These are phyloP conservation scores for Lophura nycthemera DNA, from an alignment of 2,113 vertebrate species.

Conservation along the genomic window DNA sequence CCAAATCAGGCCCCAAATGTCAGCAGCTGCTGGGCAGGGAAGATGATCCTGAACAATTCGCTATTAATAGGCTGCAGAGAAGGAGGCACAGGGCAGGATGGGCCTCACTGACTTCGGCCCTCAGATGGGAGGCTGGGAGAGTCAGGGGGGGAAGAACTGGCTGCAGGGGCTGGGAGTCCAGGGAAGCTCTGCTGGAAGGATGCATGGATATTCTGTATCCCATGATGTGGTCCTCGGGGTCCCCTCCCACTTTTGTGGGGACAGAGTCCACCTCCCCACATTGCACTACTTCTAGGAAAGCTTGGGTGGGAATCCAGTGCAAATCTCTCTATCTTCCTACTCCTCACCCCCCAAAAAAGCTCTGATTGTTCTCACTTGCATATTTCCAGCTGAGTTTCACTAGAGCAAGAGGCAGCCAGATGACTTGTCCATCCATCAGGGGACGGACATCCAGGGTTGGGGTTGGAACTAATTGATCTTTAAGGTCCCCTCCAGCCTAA, in stretches of 20 bases:
- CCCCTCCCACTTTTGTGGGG: not conserved
- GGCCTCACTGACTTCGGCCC: not conserved
- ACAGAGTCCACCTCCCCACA: not conserved
- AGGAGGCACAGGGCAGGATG: not conserved
- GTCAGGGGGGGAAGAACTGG: not conserved
- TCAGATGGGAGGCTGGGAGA: not conserved
- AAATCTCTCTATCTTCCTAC: not conserved
- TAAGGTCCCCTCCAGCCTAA: too few relatives aligned
- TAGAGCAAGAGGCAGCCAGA: constrained; percentile 15
- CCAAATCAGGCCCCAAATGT: constrained; percentile 54
- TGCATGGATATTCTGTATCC: not conserved
- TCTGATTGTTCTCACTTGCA: not conserved
- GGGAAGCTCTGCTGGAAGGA: not conserved
- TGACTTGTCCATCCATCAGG: constrained; percentile 11
- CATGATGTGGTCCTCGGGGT: not conserved
- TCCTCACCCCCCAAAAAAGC: not conserved
- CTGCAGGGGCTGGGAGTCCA: not conserved
- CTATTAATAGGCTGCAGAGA: constrained; percentile 60
- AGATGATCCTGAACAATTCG: constrained; percentile 53
- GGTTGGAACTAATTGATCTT: not conserved
- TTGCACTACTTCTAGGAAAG: not conserved
- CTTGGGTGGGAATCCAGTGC: not conserved
- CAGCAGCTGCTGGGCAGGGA: constrained; percentile 64
- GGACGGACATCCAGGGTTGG: not conserved
- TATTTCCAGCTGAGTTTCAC: not conserved